Conservation (phyloP, 2,888 invertebrate genomes). For the Rhimphoctona megacephalus region DNA sequence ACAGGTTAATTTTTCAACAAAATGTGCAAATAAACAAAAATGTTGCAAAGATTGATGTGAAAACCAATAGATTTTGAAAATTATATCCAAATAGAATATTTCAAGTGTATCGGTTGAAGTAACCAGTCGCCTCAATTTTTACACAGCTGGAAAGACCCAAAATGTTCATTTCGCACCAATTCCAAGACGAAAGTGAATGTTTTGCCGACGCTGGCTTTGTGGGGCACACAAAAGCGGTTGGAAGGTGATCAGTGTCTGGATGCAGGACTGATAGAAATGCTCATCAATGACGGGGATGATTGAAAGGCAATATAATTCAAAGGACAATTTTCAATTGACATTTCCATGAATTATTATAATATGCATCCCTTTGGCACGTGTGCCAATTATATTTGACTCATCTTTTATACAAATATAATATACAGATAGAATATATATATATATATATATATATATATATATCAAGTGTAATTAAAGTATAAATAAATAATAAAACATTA, state of each 20-base stretch:
- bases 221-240: slow-evolving; percentile 92
- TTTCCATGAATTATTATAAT: not conserved
- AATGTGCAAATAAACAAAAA: too few relatives aligned
- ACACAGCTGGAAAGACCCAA: slow-evolving; percentile 94
- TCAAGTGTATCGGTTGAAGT: not conserved
- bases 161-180: slow-evolving; percentile 93
- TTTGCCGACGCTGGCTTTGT: slow-evolving; percentile 92
- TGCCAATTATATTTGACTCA: not conserved
- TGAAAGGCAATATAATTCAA: slow-evolving; percentile 61
- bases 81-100: too few relatives aligned
- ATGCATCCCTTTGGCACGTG: not conserved
- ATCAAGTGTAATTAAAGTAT: not conserved
- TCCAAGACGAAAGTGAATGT: slow-evolving; percentile 90
- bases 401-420: slow-evolving; percentile 4
- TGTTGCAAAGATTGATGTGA: too few relatives aligned
- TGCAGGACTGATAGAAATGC: slow-evolving; percentile 91
- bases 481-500: slow-evolving; percentile 1
- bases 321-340: not conserved
- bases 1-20: too few relatives aligned
- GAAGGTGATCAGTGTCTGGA: slow-evolving; percentile 92
- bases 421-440: not conserved
- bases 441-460: not conserved
- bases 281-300: slow-evolving; percentile 91
- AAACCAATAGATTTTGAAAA: too few relatives aligned
- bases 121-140: not conserved